These are phyloP conservation scores for Achroia grisella DNA, from an alignment of 1,140 invertebrate species.

Conservation along the genomic window DNA sequence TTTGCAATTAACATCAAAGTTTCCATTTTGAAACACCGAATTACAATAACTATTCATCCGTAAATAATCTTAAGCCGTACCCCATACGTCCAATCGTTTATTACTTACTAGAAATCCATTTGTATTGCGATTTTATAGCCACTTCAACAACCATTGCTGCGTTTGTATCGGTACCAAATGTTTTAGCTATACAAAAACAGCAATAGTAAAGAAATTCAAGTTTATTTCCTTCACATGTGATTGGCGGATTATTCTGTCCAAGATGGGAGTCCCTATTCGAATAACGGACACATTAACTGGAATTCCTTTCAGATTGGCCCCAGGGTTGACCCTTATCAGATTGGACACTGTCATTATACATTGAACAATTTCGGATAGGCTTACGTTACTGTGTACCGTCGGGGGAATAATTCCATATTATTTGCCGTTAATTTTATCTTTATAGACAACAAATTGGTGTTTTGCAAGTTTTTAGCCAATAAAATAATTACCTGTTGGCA, in stretches of 20 bases:
- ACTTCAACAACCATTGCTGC: slow-evolving; percentile 7
- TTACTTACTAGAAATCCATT: slow-evolving; percentile 5
- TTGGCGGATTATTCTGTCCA: slow-evolving; percentile 6
- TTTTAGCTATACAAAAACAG: not conserved
- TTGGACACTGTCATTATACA: slow-evolving; percentile 47
- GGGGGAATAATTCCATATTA: not conserved
- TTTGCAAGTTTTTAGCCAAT: too few relatives aligned
- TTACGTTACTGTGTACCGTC: slow-evolving; percentile 11
- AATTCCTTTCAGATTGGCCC: slow-evolving; percentile 42
- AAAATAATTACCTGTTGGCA: too few relatives aligned
- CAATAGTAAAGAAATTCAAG: slow-evolving; percentile 2
- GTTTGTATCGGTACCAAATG: not conserved
- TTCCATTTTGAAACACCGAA: slow-evolving; percentile 19
- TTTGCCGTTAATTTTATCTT: too few relatives aligned
- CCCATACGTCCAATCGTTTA: slow-evolving; percentile 18
- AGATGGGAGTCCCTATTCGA: slow-evolving; percentile 15
- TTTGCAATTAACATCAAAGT: slow-evolving; percentile 10
- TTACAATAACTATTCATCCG: slow-evolving; percentile 18
- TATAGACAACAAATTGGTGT: too few relatives aligned
- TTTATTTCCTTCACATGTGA: not conserved
- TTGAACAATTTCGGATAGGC: slow-evolving; percentile 25
- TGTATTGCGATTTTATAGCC: too few relatives aligned
- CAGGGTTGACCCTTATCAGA: slow-evolving; percentile 37
- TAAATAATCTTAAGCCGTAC: slow-evolving; percentile 14
- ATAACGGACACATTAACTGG: slow-evolving; percentile 37